Conservation (phyloP, 2,888 invertebrate species). For the Drosophila dives region DNA sequence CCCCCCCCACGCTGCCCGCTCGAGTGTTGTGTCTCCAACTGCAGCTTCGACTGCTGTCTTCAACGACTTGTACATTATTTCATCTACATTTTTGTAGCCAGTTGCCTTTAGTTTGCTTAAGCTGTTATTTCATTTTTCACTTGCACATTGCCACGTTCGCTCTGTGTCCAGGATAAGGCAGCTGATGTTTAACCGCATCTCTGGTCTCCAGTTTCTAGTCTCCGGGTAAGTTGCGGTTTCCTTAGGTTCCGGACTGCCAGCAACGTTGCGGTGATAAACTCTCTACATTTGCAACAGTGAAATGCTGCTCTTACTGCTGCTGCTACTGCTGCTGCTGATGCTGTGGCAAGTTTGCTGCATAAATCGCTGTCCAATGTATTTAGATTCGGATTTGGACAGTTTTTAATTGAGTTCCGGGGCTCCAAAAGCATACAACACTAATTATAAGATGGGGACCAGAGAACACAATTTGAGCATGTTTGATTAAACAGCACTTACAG, state of each 20-base stretch:
- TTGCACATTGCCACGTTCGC: conserved; percentile 49
- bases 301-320: not conserved
- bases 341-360: conserved; percentile 59
- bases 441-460: conserved; percentile 56
- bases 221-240: conserved; percentile 31
- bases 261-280: conserved; percentile 57
- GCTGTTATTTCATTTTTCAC: conserved; percentile 75
- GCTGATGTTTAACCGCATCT: conserved; percentile 73
- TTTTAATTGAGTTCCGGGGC: conserved; percentile 60
- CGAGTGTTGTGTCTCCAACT: conserved; percentile 28
- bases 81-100: conserved; percentile 35
- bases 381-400: conserved; percentile 68
- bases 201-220: conserved; percentile 3
- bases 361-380: conserved; percentile 72
- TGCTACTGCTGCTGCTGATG: conserved; percentile 15
- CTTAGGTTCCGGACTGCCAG: conserved; percentile 29
- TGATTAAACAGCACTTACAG: conserved; percentile 63
- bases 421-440: conserved; percentile 57
- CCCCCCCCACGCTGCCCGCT: not conserved
- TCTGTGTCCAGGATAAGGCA: conserved; percentile 39
- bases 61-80: conserved; percentile 60
- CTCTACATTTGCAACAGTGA: conserved; percentile 25
- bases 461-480: conserved; percentile 51
- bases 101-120: conserved; percentile 51
- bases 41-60: conserved; percentile 33